A percentile compares a stretch with the other conserved stretches of the same genome.
Evolutionary conservation across 1,140 invertebrate species (phyloP).

Genomic region (Vollenhovia emeryi): DNA sequence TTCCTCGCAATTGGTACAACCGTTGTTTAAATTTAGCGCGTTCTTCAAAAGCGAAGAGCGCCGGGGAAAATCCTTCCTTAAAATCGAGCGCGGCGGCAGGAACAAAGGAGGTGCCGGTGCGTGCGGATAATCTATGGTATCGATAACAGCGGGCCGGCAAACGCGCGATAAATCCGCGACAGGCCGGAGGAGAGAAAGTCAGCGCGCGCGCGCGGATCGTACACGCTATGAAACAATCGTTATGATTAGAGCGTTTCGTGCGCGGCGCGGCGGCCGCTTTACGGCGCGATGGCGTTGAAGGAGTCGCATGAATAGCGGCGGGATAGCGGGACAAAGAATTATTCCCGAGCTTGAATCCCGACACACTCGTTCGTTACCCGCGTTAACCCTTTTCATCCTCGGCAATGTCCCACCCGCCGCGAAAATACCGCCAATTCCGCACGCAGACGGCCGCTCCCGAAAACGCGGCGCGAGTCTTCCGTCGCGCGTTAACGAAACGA

Average conservation of each 20-base stretch:
- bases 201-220: slow-evolving; percentile 14
- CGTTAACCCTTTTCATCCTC: slow-evolving; percentile 20
- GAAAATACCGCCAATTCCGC: slow-evolving; percentile 37
- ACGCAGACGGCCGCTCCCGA: background rate
- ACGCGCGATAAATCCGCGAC: slow-evolving; percentile 31
- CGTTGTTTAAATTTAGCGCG: background rate
- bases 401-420: background rate
- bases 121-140: slow-evolving; percentile 53
- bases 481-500: background rate
- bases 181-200: slow-evolving; percentile 10
- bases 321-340: slow-evolving; percentile 54
- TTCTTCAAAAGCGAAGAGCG: background rate
- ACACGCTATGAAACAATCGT: slow-evolving; percentile 62
- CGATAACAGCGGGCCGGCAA: slow-evolving; percentile 32
- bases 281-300: slow-evolving; percentile 41
- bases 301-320: slow-evolving; percentile 40
- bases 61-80: background rate
- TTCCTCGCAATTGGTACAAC: background rate
- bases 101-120: slow-evolving; percentile 19
- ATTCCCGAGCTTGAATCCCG: slow-evolving; percentile 59
- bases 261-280: slow-evolving; percentile 25
- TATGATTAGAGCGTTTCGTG: slow-evolving; percentile 66
- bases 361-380: slow-evolving; percentile 56
- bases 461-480: too few species aligned
- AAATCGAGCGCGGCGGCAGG: background rate